Base-by-base conservation (phyloP, 2,113 vertebrate species). In the Chaetodon trifascialis region DNA sequence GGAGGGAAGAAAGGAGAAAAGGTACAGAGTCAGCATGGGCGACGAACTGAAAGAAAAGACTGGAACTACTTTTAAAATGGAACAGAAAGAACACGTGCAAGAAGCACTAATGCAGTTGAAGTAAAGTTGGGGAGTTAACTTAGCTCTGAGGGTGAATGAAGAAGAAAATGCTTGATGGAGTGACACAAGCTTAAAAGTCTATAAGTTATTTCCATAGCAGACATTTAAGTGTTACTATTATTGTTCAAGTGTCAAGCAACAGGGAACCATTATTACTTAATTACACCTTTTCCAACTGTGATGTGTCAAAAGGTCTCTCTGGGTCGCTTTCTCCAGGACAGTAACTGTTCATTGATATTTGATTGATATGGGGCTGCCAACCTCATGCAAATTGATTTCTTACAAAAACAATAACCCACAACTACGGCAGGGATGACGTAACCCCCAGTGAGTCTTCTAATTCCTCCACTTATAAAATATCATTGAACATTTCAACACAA, bases 1-100 rank as follows among this genome's bases (percentile, higher is more conserved):
- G 17, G 65, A n/a, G 23, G 11, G 40, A 63, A 44, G 21, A 58
- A 54, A 14, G n/a, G 65, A 59, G 60, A 69, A 67, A 56, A 78
- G 54, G 44, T 75, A 42, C 7, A 19, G 46, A 60, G 19, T 51
- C 0, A 2, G 56, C 2, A 60, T 11, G 1, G 1, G 15, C 30
- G 49, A 60, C 1, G 2, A 2, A 56, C 2, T 16, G 36, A 11
- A n/a, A 63, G 12, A 60, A 25, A 55, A 75, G 16, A 64, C 34
- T 52, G 11, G 9, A 19, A 51, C 17, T 38, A 25, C 36, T 55
- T 47, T 49, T 77, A 14, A 46, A 62, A 38, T 17, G 15, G 52
- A 25, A 4, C 17, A n/a, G 15, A 71, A n/a, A 11, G 4, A 49
- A 23, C 56, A 40, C 51, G 4, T 7, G 58, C 34, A 68, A 11